These are phyloP conservation scores for Tenthredo distinguenda DNA, from an alignment of 2,888 invertebrate genomes.

Conservation along the genomic window DNA sequence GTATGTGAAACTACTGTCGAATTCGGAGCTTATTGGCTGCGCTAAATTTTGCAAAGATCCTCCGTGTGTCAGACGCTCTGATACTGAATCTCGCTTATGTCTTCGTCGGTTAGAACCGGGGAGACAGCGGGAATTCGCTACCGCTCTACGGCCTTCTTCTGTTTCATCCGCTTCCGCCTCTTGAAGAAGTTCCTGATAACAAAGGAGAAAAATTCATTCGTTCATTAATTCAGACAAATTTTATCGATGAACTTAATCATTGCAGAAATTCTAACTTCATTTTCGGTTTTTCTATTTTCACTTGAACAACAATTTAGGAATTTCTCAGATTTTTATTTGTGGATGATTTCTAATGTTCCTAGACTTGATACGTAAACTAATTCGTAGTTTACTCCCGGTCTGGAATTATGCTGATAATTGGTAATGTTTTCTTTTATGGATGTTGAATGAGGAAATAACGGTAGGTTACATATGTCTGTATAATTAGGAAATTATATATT, in stretches of 20 bases:
- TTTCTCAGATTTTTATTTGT: no score
- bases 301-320: no score
- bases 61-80: slow-evolving; percentile 80
- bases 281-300: no score
- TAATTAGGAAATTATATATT: neutral
- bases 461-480: neutral
- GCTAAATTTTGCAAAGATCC: slow-evolving; percentile 82
- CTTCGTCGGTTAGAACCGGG: slow-evolving; percentile 76
- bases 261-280: neutral
- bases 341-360: no score
- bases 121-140: slow-evolving; percentile 73
- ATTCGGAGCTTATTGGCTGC: slow-evolving; percentile 77
- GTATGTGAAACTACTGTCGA: slow-evolving; percentile 74
- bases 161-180: slow-evolving; percentile 89
- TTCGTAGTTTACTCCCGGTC: no score
- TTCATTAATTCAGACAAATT: neutral
- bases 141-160: slow-evolving; percentile 77
- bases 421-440: neutral
- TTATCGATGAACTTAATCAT: neutral
- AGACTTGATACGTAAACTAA: no score
- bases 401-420: no score
- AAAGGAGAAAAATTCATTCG: slow-evolving; percentile 55
- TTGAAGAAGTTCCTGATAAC: slow-evolving; percentile 85
- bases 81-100: slow-evolving; percentile 78
- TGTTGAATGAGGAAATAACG: neutral